phyloP scores from a whole-genome alignment of 2,888 invertebrate genomes.

The Malachius bipustulatus region DNA sequence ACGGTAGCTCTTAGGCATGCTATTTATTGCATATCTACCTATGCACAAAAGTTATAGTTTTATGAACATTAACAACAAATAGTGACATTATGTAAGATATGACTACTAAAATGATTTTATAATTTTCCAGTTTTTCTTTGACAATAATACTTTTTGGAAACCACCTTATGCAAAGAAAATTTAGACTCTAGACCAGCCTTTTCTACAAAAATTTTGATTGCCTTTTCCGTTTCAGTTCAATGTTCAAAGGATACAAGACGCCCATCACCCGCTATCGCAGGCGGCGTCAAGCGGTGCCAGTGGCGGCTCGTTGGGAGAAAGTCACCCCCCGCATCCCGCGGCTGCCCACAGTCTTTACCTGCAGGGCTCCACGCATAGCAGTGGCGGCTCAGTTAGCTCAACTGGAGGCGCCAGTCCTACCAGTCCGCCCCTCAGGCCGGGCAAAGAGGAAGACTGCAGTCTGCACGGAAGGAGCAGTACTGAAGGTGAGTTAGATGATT shows the following conservation, averaged over 20 bases:
- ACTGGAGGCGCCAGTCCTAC: conserved; percentile 36
- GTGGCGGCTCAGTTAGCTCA: conserved; percentile 37
- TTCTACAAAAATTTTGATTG: too few relatives aligned
- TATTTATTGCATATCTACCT: too few relatives aligned
- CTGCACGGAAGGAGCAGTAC: conserved; percentile 49
- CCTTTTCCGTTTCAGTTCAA: conserved; percentile 36
- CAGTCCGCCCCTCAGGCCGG: conserved; percentile 39
- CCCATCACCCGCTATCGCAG: conserved; percentile 32
- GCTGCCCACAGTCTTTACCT: conserved; percentile 31
- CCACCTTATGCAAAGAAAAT: too few relatives aligned
- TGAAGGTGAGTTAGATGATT: conserved; percentile 43
- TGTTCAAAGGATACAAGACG: conserved; percentile 37
- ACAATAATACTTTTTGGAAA: too few relatives aligned
- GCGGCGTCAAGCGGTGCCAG: conserved; percentile 25
- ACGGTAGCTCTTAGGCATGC: too few relatives aligned
- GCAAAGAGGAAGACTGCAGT: conserved; percentile 53
- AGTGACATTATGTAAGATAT: too few relatives aligned
- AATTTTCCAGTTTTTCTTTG: too few relatives aligned
- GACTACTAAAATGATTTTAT: too few relatives aligned
- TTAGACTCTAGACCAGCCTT: too few relatives aligned
- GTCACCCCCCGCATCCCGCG: conserved; percentile 27
- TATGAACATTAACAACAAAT: too few relatives aligned
- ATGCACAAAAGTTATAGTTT: too few relatives aligned
- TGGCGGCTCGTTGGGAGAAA: conserved; percentile 27
- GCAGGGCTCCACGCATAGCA: conserved; percentile 32